Conservation (phyloP, 2,888 invertebrate species). For the Hypena proboscidalis region DNA sequence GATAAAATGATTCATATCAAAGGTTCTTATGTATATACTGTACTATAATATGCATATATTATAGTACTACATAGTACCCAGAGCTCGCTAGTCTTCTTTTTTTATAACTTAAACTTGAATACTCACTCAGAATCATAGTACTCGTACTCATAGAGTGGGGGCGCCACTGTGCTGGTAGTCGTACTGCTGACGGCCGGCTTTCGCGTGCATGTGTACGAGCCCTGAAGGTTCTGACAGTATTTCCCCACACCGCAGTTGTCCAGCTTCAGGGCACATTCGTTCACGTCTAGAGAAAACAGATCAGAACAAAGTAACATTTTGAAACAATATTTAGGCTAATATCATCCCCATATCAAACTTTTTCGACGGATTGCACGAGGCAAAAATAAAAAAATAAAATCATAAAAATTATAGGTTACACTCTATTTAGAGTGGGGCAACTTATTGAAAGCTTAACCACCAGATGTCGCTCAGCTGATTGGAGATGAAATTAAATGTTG, state of each 20-base stretch:
- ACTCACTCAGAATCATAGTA: constrained; percentile 74
- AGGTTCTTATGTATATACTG: too few relatives aligned
- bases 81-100: too few relatives aligned
- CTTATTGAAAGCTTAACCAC: too few relatives aligned
- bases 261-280: constrained; percentile 86
- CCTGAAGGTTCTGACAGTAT: constrained; percentile 96
- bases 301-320: constrained; percentile 1
- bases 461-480: too few relatives aligned
- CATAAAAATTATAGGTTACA: too few relatives aligned
- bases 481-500: too few relatives aligned
- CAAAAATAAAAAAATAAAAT: too few relatives aligned
- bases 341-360: too few relatives aligned
- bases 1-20: too few relatives aligned
- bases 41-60: not conserved
- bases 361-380: too few relatives aligned
- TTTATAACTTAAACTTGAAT: not conserved
- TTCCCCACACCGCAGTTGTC: constrained; percentile 71
- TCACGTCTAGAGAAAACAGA: constrained; percentile 83
- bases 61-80: not conserved
- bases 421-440: too few relatives aligned
- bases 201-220: constrained; percentile 92
- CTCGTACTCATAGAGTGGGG: constrained; percentile 61
- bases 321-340: not conserved
- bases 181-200: constrained; percentile 44
- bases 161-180: constrained; percentile 38